Conservation (phyloP, 2,888 invertebrate genomes). For the Corbicula japonica region DNA sequence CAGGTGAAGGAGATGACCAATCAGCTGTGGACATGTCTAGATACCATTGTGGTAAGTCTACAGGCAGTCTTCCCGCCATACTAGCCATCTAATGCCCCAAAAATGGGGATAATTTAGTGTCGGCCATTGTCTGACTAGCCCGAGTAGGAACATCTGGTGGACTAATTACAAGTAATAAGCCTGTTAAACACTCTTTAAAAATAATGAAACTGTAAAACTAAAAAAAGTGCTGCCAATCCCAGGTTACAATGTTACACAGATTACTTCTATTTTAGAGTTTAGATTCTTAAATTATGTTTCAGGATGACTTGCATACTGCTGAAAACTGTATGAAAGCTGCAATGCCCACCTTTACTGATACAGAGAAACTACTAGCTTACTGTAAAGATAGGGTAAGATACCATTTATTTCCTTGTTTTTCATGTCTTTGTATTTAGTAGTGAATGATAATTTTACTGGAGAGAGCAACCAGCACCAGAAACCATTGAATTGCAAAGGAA, state of each 20-base stretch:
- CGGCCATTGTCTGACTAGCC: too few relatives aligned
- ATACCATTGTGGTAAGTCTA: constrained; percentile 72
- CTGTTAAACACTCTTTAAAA: neutral
- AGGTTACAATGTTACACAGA: neutral
- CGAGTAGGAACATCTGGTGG: too few relatives aligned
- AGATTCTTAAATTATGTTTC: constrained; percentile 6
- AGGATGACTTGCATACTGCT: constrained; percentile 75
- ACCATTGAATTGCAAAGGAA: too few relatives aligned
- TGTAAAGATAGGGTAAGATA: constrained; percentile 77
- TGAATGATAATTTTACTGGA: too few relatives aligned
- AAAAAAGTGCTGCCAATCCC: neutral
- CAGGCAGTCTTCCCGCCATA: neutral
- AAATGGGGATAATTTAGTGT: too few relatives aligned
- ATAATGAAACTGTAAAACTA: neutral
- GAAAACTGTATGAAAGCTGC: constrained; percentile 78
- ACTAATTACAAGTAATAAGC: too few relatives aligned
- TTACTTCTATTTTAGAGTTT: neutral
- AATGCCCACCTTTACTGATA: constrained; percentile 73
- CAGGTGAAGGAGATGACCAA: constrained; percentile 67
- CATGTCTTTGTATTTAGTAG: too few relatives aligned
- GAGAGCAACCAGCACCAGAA: too few relatives aligned
- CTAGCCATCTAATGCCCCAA: too few relatives aligned
- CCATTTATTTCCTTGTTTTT: too few relatives aligned
- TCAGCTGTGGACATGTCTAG: constrained; percentile 76
- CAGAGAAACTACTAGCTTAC: constrained; percentile 74